Evolutionary conservation across 1,140 invertebrate species (phyloP).

Genomic region (Coptotermes formosanus): DNA sequence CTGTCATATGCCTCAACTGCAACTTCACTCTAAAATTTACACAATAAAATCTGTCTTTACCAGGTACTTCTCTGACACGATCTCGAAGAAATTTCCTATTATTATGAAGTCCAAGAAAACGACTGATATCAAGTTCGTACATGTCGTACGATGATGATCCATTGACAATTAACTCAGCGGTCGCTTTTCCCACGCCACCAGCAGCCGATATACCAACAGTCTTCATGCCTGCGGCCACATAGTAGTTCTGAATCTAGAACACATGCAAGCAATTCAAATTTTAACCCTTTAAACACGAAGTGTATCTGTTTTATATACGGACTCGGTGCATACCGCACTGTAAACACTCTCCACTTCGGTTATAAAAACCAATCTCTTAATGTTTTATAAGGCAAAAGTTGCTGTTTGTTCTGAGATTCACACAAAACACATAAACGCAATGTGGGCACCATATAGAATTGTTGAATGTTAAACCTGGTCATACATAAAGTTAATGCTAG

Average conservation of each 20-base stretch:
- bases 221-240: conserved; percentile 94
- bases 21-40: background rate
- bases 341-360: no score
- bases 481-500: no score
- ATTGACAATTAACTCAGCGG: conserved; percentile 86
- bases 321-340: no score
- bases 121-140: conserved; percentile 86
- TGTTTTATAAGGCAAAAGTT: no score
- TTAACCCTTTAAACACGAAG: no score
- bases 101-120: conserved; percentile 94
- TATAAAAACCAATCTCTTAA: no score
- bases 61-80: conserved; percentile 89
- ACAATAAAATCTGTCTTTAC: conserved; percentile 49
- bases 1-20: background rate
- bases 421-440: no score
- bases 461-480: no score
- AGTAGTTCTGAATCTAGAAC: conserved; percentile 84
- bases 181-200: conserved; percentile 87
- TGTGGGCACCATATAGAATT: no score
- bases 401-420: no score
- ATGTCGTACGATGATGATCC: conserved; percentile 81
- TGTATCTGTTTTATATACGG: no score
- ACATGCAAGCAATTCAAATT: background rate
- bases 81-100: conserved; percentile 93
- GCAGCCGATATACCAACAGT: conserved; percentile 89